Conservation (phyloP, 1,140 invertebrate genomes). For the Microplitis demolitor region DNA sequence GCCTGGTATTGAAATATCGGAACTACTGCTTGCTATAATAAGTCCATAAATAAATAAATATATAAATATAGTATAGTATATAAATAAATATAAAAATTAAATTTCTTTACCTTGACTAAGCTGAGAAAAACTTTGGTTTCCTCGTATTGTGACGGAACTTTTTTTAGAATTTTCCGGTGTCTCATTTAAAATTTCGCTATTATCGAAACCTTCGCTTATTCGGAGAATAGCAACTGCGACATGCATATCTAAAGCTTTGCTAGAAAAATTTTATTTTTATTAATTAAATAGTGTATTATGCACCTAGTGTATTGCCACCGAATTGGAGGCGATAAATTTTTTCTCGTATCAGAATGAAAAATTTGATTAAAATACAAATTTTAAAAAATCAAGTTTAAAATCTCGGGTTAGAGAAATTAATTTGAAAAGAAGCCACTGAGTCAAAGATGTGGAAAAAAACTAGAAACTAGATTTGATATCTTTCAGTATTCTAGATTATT, state of each 20-base stretch:
- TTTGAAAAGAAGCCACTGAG: no score
- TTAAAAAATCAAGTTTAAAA: no score
- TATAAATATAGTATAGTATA: no score
- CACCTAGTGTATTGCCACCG: no score
- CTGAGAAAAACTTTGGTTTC: slow-evolving; percentile 68
- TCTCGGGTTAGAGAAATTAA: no score
- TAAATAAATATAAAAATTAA: not conserved
- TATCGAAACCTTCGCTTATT: slow-evolving; percentile 81
- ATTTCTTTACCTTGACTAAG: slow-evolving; percentile 66
- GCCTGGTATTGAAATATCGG: slow-evolving; percentile 67
- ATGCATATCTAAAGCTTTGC: slow-evolving; percentile 91
- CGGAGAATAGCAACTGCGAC: slow-evolving; percentile 87
- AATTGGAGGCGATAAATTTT: no score
- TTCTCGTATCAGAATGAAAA: no score
- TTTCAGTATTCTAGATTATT: no score
- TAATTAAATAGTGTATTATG: no score
- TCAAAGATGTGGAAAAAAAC: no score
- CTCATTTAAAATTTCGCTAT: slow-evolving; percentile 67
- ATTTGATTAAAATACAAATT: no score
- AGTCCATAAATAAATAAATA: not conserved
- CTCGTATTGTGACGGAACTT: slow-evolving; percentile 49
- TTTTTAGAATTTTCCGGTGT: slow-evolving; percentile 46
- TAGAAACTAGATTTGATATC: no score
- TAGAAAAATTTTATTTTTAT: slow-evolving; percentile 47
- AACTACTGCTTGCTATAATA: slow-evolving; percentile 68